Evolutionary conservation across 2,113 vertebrate genomes (phyloP).

Genomic region (Cavia porcellus): DNA sequence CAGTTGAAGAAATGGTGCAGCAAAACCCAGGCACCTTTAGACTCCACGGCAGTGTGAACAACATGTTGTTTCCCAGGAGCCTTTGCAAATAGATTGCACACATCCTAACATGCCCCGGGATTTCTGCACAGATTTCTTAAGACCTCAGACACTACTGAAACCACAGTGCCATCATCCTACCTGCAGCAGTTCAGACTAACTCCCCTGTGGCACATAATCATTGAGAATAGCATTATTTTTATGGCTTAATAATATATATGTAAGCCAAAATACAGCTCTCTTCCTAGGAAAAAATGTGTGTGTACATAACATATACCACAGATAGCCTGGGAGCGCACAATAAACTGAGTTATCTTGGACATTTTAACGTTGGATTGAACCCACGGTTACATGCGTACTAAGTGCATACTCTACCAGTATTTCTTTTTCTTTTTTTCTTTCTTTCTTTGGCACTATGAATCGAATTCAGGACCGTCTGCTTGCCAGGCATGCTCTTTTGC

Average conservation of each 20-base stretch:
- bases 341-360: background rate
- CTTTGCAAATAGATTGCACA: background rate
- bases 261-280: background rate
- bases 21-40: background rate
- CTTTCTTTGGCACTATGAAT: too few relatives aligned
- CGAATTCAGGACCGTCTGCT: too few relatives aligned
- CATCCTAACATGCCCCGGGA: background rate
- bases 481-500: too few relatives aligned
- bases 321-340: background rate
- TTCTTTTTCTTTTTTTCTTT: background rate
- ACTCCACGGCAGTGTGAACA: background rate
- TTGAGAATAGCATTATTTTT: background rate
- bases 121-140: background rate
- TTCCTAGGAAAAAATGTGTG: background rate
- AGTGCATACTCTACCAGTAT: background rate
- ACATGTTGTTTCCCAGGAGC: background rate
- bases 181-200: background rate
- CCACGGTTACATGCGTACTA: background rate
- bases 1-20: background rate
- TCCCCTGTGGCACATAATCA: background rate
- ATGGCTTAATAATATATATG: background rate
- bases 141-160: background rate
- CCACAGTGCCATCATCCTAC: background rate
- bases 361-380: background rate
- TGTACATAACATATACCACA: accelerated